Percentiles rank a stretch among this genome's conserved stretches.
Conservation (phyloP, 2,797 vertebrate species). For the Notolabrus celidotus region DNA sequence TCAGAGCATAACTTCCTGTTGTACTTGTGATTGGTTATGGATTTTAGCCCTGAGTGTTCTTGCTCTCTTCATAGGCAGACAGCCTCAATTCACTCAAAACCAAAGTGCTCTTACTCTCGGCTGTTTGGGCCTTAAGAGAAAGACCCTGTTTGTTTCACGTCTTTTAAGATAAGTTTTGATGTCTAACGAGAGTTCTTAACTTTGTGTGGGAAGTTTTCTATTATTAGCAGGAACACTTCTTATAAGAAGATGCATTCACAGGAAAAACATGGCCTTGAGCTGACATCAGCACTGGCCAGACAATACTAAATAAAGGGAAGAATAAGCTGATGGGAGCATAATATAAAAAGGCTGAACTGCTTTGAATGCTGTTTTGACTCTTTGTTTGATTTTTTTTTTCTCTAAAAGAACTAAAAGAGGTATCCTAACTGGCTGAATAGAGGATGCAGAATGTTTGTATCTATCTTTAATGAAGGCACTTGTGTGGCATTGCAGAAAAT, state of each 20-base stretch:
- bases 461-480: neutral
- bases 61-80: slow-evolving; percentile 32
- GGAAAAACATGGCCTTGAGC: slow-evolving; percentile 48
- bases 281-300: slow-evolving; percentile 40
- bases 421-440: slow-evolving; percentile 10
- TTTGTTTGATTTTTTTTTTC: slow-evolving; percentile 24
- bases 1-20: slow-evolving; percentile 42
- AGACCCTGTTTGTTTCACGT: slow-evolving; percentile 40
- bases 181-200: slow-evolving; percentile 49
- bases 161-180: slow-evolving; percentile 46
- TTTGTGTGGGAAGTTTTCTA: slow-evolving; percentile 53
- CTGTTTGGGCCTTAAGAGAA: slow-evolving; percentile 43
- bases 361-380: slow-evolving; percentile 20
- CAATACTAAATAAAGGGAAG: slow-evolving; percentile 4
- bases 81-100: slow-evolving; percentile 42
- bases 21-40: slow-evolving; percentile 60
- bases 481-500: neutral
- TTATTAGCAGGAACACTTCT: slow-evolving; percentile 45
- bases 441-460: neutral
- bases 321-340: slow-evolving; percentile 19
- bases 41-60: slow-evolving; percentile 49
- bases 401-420: neutral
- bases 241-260: slow-evolving; percentile 35
- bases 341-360: slow-evolving; percentile 24
- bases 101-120: slow-evolving; percentile 31